Evolutionary conservation across 2,113 vertebrate genomes (phyloP).

Genomic region (Pelobates fuscus): DNA sequence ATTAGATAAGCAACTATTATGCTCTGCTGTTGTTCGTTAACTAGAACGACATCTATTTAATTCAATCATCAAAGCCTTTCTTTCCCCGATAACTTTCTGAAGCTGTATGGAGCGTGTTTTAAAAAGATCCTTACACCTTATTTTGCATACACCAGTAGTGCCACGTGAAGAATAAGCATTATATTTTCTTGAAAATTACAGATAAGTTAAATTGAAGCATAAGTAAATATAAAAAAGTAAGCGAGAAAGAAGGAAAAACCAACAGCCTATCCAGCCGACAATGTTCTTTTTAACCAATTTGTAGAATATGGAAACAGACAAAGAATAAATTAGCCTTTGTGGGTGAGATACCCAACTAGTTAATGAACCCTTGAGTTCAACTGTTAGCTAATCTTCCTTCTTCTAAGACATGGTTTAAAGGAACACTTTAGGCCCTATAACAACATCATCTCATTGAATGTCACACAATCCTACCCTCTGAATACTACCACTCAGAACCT

Average conservation of each 20-base stretch:
- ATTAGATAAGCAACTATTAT: conserved; percentile 61
- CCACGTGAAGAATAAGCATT: conserved; percentile 28
- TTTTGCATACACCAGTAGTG: conserved; percentile 31
- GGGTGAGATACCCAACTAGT: too few relatives aligned
- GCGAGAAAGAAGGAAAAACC: conserved; percentile 4
- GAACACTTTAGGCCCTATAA: too few relatives aligned
- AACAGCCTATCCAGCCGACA: conserved; percentile 36
- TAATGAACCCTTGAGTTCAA: too few relatives aligned
- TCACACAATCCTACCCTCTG: too few relatives aligned
- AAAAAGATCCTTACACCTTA: conserved; percentile 8
- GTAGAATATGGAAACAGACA: neutral
- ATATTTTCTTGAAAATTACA: conserved; percentile 29
- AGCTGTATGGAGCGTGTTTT: conserved; percentile 24
- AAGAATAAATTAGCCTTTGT: neutral
- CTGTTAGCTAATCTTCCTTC: too few relatives aligned
- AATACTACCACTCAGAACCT: too few relatives aligned
- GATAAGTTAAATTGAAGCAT: conserved; percentile 26
- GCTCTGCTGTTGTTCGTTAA: conserved; percentile 47
- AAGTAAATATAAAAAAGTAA: too few relatives aligned
- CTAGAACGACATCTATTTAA: conserved; percentile 50
- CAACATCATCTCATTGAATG: too few relatives aligned
- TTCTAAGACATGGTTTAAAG: too few relatives aligned
- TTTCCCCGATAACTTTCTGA: conserved; percentile 49
- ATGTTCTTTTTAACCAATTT: conserved; percentile 12
- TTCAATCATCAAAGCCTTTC: conserved; percentile 23